Percentiles rank a stretch among this genome's conserved stretches.
Evolutionary conservation across 2,888 invertebrate genomes (phyloP).

Genomic region (Leucoptera coffeella): DNA sequence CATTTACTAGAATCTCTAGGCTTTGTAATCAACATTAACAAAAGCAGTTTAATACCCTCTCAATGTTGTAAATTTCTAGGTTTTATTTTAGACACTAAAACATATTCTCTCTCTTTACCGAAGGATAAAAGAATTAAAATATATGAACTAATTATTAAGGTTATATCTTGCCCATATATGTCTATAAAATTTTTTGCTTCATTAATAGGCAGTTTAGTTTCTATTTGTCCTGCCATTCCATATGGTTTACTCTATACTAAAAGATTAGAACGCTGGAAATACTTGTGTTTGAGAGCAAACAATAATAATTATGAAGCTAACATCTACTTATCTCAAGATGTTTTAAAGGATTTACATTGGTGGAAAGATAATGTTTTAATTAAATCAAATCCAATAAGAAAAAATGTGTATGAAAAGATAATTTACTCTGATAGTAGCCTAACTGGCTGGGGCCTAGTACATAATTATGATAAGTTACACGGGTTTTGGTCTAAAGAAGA

Average conservation of each 20-base stretch:
- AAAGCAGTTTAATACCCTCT: not conserved
- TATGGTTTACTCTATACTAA: constrained; percentile 5
- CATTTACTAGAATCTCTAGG: not conserved
- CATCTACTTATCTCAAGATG: too few species aligned
- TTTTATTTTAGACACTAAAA: constrained; percentile 2
- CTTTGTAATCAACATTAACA: not conserved
- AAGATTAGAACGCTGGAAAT: constrained; percentile 3
- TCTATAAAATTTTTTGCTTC: constrained; percentile 2
- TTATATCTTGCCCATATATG: not conserved
- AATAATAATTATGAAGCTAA: constrained; percentile 1
- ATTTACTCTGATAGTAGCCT: constrained; percentile 10
- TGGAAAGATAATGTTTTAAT: too few species aligned
- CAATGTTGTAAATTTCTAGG: constrained; percentile 2
- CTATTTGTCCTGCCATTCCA: constrained; percentile 1
- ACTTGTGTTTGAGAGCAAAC: not conserved
- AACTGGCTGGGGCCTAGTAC: constrained; percentile 10
- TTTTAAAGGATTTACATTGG: too few species aligned
- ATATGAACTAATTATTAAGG: not conserved
- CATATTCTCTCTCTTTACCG: constrained; percentile 1
- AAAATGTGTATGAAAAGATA: constrained; percentile 6
- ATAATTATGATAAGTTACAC: constrained; percentile 5
- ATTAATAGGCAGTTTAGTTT: constrained; percentile 1
- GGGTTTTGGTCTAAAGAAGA: constrained; percentile 10
- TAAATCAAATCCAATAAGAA: too few species aligned
- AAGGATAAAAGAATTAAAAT: constrained; percentile 3